Evolutionary conservation across 2,113 vertebrate species (phyloP), one percentile per base, ranked within the genome.

Genomic region (Crypturellus undulatus): DNA sequence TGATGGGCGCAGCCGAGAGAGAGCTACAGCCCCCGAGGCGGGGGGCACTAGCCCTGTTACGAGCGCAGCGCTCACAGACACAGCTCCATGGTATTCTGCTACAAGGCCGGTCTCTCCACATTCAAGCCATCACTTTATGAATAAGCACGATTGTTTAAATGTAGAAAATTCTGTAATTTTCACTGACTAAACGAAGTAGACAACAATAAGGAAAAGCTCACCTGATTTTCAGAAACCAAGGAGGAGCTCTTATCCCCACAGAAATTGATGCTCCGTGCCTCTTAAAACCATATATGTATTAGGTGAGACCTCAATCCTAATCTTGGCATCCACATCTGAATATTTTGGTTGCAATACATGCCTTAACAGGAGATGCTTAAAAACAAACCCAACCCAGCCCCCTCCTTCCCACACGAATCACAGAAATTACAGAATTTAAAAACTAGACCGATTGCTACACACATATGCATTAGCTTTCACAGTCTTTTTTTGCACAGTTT

Each of bases 401-500:
- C 9, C 54, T 32, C 54, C 54, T 32, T 17, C 30, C 28, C n/a
- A 56, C 68, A 34, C 10, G 70, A 86, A 78, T 15, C 45, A 60
- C 22, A 42, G 4, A 84, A 67, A 19, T 60, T 8, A 79, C 0
- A 30, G 49, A 56, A 58, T 68, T 25, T 10, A 34, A 69, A 71
- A 79, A 32, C 26, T 3, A 36, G 26, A 16, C 34, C 15, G 59
- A 63, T 21, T 70, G 40, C 47, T 71, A 91, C 67, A 42, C 75
- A 89, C 21, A 45, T 32, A 62, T 8, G 19, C 79, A 76, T 58
- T 71, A 54, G 26, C 79, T 60, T 43, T 40, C 12, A 3, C 62
- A 76, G 72, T 52, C 49, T 67, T 81, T 75, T 93, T 96, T 42
- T 58, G 38, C 76, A 80, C 65, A 88, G 20, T 90, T 94, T 72